These are phyloP conservation scores for Varanus komodoensis DNA, from an alignment of 2,113 vertebrate genomes.

Conservation along the genomic window DNA sequence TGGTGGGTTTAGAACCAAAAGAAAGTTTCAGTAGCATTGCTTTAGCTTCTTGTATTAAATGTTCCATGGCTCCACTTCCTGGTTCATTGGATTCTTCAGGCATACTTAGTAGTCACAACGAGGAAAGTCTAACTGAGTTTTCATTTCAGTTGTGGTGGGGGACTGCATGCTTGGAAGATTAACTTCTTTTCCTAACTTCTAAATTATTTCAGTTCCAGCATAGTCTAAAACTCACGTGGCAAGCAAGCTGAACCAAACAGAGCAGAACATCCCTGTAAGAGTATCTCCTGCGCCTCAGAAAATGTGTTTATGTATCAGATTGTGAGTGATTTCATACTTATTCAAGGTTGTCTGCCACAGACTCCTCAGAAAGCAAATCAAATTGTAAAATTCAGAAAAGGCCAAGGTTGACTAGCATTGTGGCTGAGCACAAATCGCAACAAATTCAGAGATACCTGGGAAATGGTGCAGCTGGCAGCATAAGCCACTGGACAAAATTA, in stretches of 20 bases:
- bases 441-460: neutral
- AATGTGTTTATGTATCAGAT: conserved; percentile 70
- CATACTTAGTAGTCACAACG: conserved; percentile 51
- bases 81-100: conserved; percentile 56
- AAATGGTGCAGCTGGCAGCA: neutral
- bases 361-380: conserved; percentile 52
- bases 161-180: conserved; percentile 49
- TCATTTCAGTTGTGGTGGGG: conserved; percentile 25
- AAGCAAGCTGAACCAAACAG: conserved; percentile 54
- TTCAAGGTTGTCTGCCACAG: conserved; percentile 18
- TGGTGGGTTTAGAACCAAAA: conserved; percentile 20
- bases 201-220: conserved; percentile 58
- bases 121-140: conserved; percentile 69
- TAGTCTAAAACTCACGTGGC: conserved; percentile 55
- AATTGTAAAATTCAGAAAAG: conserved; percentile 47
- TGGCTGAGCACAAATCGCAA: conserved; percentile 18
- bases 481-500: conserved; percentile 8
- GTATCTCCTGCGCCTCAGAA: conserved; percentile 47
- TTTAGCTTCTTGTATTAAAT: conserved; percentile 34
- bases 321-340: conserved; percentile 62
- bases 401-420: conserved; percentile 39
- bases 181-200: conserved; percentile 52
- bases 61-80: conserved; percentile 36
- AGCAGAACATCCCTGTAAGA: conserved; percentile 66
- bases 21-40: conserved; percentile 41